phyloP scores from a whole-genome alignment of 2,888 invertebrate genomes.

The Thera britannica region DNA sequence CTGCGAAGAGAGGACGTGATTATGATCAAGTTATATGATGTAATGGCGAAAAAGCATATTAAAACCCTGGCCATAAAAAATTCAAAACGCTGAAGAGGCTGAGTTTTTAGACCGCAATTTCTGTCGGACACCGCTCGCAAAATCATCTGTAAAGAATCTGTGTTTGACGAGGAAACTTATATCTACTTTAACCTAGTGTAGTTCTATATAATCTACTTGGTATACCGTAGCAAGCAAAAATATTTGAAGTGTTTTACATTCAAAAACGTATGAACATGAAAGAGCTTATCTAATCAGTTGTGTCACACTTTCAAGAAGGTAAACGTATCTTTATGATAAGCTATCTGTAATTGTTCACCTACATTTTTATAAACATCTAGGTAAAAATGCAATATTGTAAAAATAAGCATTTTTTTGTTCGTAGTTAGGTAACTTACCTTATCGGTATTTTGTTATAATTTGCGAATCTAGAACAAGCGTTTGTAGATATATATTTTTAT shows the following conservation, averaged over 20 bases:
- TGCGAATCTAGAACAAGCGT: too few relatives aligned
- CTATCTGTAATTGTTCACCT: slow-evolving; percentile 58
- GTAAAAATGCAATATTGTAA: slow-evolving; percentile 29
- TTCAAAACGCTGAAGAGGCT: slow-evolving; percentile 40
- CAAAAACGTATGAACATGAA: slow-evolving; percentile 41
- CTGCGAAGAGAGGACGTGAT: slow-evolving; percentile 51
- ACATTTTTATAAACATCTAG: slow-evolving; percentile 46
- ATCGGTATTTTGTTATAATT: too few relatives aligned
- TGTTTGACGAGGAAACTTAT: slow-evolving; percentile 10
- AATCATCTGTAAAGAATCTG: slow-evolving; percentile 21
- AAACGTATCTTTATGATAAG: slow-evolving; percentile 58
- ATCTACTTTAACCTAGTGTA: too few relatives aligned
- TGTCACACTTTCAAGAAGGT: slow-evolving; percentile 43
- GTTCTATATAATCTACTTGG: too few relatives aligned
- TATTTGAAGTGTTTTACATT: slow-evolving; percentile 12
- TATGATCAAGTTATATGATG: slow-evolving; percentile 54
- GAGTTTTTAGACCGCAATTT: slow-evolving; percentile 44
- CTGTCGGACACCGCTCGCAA: slow-evolving; percentile 26
- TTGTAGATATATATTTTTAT: too few relatives aligned
- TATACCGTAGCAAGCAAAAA: slow-evolving; percentile 21
- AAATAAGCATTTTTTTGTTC: slow-evolving; percentile 18
- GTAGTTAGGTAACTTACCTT: background rate
- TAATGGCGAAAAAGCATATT: slow-evolving; percentile 64
- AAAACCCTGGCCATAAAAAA: slow-evolving; percentile 47
- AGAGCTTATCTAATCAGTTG: slow-evolving; percentile 57